Base-by-base conservation (phyloP, 1,140 invertebrate species). In the Cydia pomonella region DNA sequence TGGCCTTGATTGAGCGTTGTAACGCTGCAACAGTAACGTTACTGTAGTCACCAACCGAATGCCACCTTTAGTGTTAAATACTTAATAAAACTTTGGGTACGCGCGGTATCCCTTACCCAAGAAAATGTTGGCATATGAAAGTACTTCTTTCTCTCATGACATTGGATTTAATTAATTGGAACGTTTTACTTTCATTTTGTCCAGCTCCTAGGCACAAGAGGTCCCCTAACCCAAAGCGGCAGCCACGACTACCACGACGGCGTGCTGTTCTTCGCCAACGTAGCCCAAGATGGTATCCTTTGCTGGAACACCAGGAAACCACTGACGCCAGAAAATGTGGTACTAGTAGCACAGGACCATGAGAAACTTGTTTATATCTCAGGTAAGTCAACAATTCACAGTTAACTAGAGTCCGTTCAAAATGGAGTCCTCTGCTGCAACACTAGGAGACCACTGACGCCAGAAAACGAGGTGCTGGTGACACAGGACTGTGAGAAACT, bases 391-490 rank as follows among this genome's bases (percentile, higher is more conserved):
- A 27, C 25, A 27, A 3, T 1, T 27, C 1, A 3, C 25, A 27
- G 25, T 3, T n/a, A 27, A 27, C 25, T 27, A 27, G n/a, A n/a
- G 25, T 27, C 25, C 3, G 95, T 94, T 12, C 94, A 88, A 73
- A 95, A 96, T 83, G 95, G 94, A 27, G 93, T 96, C 2, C 94
- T 95, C 25, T 97, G 96, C 82, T 97, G 96, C 96, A 95, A 96
- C 76, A 94, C 94, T 0, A 91, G 89, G 0, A 91, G 84, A 47
- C 86, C 94, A 1, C 90, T 96, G 66, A 93, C 86, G 9, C 88
- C 93, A 0, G 90, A 94, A 16, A 95, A 95, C 82, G 88, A 96
- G 18, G 94, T 90, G 0, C 87, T 94, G 1, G 85, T 96, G 0
- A 94, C 92, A 0, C 89, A 94, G 78, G 94, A 97, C 83, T 91